Evolutionary conservation across 2,888 invertebrate genomes (phyloP), one percentile per base, ranked within the genome.

Genomic region (Drosophila basisetae): DNA sequence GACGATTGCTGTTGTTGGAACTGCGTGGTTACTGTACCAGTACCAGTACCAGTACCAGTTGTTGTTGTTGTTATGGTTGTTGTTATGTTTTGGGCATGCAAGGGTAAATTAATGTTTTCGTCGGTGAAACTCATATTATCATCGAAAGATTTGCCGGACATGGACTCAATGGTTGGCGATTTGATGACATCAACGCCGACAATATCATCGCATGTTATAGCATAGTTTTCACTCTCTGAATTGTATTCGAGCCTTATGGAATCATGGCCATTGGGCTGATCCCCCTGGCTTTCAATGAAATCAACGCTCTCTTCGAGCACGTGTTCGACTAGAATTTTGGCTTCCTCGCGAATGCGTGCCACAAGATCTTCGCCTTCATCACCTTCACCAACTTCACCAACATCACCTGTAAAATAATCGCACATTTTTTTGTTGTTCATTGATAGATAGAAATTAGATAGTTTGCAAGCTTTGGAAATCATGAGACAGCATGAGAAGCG

Each of bases 71-170:
- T 67, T 68, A 72, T 71, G 62, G 75, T 73, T 73, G 83, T 66
- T 84, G 83, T 78, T 81, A 82, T 77, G 72, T 82, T 78, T 78
- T 90, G 91, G 75, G 72, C 90, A 91, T 91, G 91, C 90, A 87
- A 80, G 68, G 87, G 90, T 76, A 87, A 80, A 73, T 75, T 78
- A 75, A 81, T 80, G 49, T 92, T 91, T 83, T 92, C 92, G 64
- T 92, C 93, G 74, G 91, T 91, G 73, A 91, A 91, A 87, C 92
- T 93, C 82, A 92, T 87, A 91, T 92, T 93, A 81, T 93, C 93
- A 85, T 93, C 93, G 78, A 93, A 93, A 71, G 93, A 93, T 90
- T 92, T 93, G 73, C 93, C 93, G 58, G 93, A 93, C 89, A 93
- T 92, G 79, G 93, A 93, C 83, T 93, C 93, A 85, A 93, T 92